Base-by-base conservation (phyloP, 37 sponge, comb jelly and placozoan species). In the Haliclona indistincta region DNA sequence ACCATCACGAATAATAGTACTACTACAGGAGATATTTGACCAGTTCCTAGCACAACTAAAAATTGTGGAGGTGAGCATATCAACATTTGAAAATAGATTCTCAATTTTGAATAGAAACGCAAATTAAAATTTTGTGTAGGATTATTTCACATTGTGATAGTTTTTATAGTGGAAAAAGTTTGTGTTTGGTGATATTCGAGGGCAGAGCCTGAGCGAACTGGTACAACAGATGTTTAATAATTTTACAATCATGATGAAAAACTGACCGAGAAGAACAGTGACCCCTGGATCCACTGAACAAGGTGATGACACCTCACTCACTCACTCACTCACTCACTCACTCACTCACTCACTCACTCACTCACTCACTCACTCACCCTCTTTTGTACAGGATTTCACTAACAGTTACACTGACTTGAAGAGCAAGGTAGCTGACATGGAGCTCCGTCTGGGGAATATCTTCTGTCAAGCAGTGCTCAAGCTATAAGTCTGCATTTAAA, bases 11-110 rank as follows among this genome's bases (percentile, higher is more conserved):
- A 61, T 98, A 28, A 81, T 98, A 5, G 88, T 94, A 25, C 83
- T 98, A 1, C 77, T 98, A 8, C 96, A 95, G 64, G 99, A 98
- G 70, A 41, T 95, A 1, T 84, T 87, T 38, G 95, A 98, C 74
- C 74, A 62, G 23, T 97, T 91, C 63, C 43, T 97, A 23, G 68
- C 67, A 13, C 83, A 82, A 8, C 82, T 97, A 32, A 43, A 56
- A 13, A 67, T 71, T 22, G 44, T 96, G 13, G 60, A 96, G 88
- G 97, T 92, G 41, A 32, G 75, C 25, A 43, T 26, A 26, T n/a
- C 6, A 58, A 25, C 7, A n/a, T n/a, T n/a, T n/a, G n/a, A n/a
- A n/a, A n/a, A 15, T 49, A 20, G 17, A 49, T 49, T 13, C 53
- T 17, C 13, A 49, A 66, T 33, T 36, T 22, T 36, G 30, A 41